Evolutionary conservation across 2,797 vertebrate species (phyloP).

Genomic region (Sphenodon punctatus): DNA sequence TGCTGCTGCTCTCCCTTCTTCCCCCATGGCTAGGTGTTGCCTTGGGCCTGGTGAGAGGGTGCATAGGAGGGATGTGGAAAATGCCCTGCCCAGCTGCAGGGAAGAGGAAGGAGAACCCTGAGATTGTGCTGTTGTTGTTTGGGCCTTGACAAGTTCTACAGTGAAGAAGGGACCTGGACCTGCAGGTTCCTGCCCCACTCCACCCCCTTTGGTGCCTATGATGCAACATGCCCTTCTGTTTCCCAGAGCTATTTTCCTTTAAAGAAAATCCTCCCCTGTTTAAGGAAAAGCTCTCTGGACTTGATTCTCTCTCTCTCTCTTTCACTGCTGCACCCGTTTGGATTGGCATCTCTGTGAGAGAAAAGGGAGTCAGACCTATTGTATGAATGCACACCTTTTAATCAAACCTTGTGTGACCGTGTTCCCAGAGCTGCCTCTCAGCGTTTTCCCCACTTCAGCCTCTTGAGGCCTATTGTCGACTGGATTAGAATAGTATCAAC

Average conservation of each 20-base stretch:
- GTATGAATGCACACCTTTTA: background rate
- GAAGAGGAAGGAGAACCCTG: too few relatives aligned
- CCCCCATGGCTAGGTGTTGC: too few relatives aligned
- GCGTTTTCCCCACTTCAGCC: background rate
- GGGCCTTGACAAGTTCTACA: too few relatives aligned
- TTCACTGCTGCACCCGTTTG: background rate
- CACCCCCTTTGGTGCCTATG: too few relatives aligned
- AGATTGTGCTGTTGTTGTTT: too few relatives aligned
- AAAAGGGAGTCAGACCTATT: background rate
- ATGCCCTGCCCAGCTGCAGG: too few relatives aligned
- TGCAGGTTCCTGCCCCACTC: too few relatives aligned
- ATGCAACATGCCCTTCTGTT: background rate
- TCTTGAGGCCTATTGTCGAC: conserved; percentile 12
- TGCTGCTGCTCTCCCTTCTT: too few relatives aligned
- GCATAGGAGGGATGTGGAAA: too few relatives aligned
- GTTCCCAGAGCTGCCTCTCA: conserved; percentile 8
- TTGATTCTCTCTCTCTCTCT: background rate
- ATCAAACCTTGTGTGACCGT: background rate
- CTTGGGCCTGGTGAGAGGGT: too few relatives aligned
- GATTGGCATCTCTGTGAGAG: background rate
- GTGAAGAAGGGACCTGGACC: too few relatives aligned
- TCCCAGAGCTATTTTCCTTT: too few relatives aligned
- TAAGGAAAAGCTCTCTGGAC: background rate
- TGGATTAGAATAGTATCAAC: conserved; percentile 7
- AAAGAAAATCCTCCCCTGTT: background rate